These are phyloP conservation scores for Metopia argyrocephala DNA, from an alignment of 2,888 invertebrate species.

Conservation along the genomic window DNA sequence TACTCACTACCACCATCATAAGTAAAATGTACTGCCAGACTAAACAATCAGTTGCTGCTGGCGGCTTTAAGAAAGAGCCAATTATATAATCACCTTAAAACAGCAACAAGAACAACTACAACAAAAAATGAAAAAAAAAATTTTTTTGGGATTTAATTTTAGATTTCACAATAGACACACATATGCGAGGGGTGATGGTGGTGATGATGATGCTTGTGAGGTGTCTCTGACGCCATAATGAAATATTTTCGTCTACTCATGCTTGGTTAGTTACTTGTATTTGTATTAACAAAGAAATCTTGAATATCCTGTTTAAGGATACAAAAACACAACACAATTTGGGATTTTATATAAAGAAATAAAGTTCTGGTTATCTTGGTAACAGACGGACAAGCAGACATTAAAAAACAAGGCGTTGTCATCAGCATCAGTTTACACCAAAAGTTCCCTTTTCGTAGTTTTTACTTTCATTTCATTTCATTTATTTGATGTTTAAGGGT, in stretches of 20 bases:
- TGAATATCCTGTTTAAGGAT: slow-evolving; percentile 63
- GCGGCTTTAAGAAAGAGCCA: slow-evolving; percentile 54
- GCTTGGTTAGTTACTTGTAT: slow-evolving; percentile 53
- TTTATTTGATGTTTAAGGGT: slow-evolving; percentile 49
- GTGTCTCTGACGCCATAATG: slow-evolving; percentile 63
- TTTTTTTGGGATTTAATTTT: slow-evolving; percentile 3
- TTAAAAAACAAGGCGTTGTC: slow-evolving; percentile 50
- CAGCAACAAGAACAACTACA: slow-evolving; percentile 7
- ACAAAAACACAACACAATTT: too few species aligned
- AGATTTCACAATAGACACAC: neutral
- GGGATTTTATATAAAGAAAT: slow-evolving; percentile 14
- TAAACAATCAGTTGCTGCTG: neutral
- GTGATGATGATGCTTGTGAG: neutral
- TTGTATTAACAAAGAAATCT: slow-evolving; percentile 48
- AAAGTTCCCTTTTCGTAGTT: slow-evolving; percentile 2
- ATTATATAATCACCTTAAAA: slow-evolving; percentile 61
- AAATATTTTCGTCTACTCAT: slow-evolving; percentile 45
- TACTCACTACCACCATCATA: slow-evolving; percentile 20
- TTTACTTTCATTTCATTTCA: slow-evolving; percentile 29
- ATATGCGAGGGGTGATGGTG: slow-evolving; percentile 29
- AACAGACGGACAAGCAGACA: slow-evolving; percentile 54
- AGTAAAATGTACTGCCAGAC: slow-evolving; percentile 30
- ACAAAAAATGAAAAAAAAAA: neutral
- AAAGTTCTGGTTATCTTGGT: slow-evolving; percentile 60
- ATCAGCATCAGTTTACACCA: slow-evolving; percentile 25